A percentile compares a stretch with the other conserved stretches of the same genome.
phyloP scores from a whole-genome alignment of 1,140 invertebrate species.

The Lutraria rhynchaena region DNA sequence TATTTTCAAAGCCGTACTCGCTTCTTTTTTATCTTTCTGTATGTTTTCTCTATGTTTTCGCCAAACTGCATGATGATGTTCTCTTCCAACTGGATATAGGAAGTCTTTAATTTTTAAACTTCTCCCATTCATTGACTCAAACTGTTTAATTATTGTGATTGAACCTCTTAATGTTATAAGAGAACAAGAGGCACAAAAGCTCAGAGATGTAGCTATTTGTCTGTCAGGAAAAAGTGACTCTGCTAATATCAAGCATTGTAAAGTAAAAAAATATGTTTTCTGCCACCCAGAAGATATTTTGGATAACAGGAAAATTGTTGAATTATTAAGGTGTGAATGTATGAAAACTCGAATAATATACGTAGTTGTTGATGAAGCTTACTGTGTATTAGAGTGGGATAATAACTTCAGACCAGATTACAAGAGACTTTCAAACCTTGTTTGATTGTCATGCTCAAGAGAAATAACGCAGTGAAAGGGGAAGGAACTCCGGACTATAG shows the following conservation, averaged over 20 bases:
- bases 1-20: no score
- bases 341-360: background rate
- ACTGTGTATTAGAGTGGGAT: conserved; percentile 44
- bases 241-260: background rate
- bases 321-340: background rate
- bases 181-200: background rate
- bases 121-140: conserved; percentile 8
- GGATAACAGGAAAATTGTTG: conserved; percentile 8
- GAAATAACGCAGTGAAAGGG: no score
- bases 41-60: no score
- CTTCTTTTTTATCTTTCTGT: no score
- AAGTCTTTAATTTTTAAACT: conserved; percentile 29
- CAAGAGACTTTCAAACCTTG: conserved; percentile 19
- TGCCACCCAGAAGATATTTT: conserved; percentile 30
- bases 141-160: conserved; percentile 2
- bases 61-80: no score
- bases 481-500: no score
- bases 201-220: background rate
- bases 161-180: conserved; percentile 21
- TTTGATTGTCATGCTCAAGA: conserved; percentile 8
- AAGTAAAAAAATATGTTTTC: conserved; percentile 17
- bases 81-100: conserved; percentile 37
- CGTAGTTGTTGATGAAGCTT: conserved; percentile 38
- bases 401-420: conserved; percentile 34
- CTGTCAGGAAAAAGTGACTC: background rate